A percentile compares a stretch with the other conserved stretches of the same genome.
Evolutionary conservation across 2,888 invertebrate species (phyloP).

Genomic region (Xanthostigma xanthostigma): DNA sequence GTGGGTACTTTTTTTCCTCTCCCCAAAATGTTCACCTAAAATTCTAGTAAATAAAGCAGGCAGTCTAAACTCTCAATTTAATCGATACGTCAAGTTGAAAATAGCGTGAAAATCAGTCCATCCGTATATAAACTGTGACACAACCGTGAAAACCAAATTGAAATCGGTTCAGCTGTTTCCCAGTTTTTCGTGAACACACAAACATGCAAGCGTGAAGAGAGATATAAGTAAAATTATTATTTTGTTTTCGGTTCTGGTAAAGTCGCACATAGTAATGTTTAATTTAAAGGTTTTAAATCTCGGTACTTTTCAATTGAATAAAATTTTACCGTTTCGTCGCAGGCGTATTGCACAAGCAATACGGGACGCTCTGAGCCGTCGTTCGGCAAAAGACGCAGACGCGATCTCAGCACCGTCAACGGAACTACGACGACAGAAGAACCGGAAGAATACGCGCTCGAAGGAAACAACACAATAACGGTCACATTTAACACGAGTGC

Average conservation of each 20-base stretch:
- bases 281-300: too few relatives aligned
- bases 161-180: neutral
- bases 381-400: conserved; percentile 55
- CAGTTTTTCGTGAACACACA: neutral
- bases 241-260: too few relatives aligned
- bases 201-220: too few relatives aligned
- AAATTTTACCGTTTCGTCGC: conserved; percentile 18
- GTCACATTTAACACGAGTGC: conserved; percentile 14
- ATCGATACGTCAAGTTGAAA: too few relatives aligned
- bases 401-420: conserved; percentile 34
- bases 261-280: too few relatives aligned
- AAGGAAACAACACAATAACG: conserved; percentile 14
- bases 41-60: too few relatives aligned
- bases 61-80: too few relatives aligned
- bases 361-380: conserved; percentile 70
- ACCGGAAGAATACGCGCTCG: conserved; percentile 17
- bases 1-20: conserved; percentile 26
- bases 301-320: conserved; percentile 12
- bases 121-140: conserved; percentile 1
- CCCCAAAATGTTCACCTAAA: neutral
- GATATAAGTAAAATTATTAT: too few relatives aligned
- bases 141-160: conserved; percentile 1
- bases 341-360: conserved; percentile 71
- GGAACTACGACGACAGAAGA: conserved; percentile 16
- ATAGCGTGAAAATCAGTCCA: neutral